Evolutionary conservation across 2,113 vertebrate species (phyloP).

Genomic region (Pogonocichla stellata): DNA sequence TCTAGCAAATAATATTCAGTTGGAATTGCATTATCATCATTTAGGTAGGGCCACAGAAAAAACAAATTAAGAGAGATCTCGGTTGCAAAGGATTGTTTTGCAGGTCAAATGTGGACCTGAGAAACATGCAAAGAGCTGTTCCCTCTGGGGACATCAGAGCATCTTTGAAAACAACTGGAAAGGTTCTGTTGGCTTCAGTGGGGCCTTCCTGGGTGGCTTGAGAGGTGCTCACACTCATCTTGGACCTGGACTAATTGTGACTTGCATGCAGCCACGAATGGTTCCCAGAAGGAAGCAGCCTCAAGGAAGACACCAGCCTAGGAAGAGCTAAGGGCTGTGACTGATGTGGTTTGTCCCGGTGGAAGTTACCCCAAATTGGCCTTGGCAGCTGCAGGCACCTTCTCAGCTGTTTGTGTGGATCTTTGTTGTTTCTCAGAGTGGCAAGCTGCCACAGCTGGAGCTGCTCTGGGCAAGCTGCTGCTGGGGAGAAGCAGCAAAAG

Average conservation of each 20-base stretch:
- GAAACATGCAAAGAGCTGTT: not conserved
- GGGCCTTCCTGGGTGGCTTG: not conserved
- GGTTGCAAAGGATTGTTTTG: not conserved
- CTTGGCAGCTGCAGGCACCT: not conserved
- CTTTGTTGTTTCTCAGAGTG: not conserved
- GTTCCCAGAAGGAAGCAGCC: not conserved
- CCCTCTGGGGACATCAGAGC: not conserved
- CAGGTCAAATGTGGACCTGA: not conserved
- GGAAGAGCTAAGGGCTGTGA: not conserved
- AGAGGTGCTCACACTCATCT: not conserved
- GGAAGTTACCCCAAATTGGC: not conserved
- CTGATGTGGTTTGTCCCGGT: not conserved
- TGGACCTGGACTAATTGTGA: not conserved
- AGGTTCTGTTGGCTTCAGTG: not conserved
- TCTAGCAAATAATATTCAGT: not conserved
- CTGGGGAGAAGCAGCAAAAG: rapidly evolving
- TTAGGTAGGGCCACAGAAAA: not conserved
- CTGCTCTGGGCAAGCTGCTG: not conserved
- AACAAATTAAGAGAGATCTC: not conserved
- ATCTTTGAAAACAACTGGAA: not conserved
- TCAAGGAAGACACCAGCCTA: not conserved
- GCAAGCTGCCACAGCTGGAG: not conserved
- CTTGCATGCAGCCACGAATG: rapidly evolving
- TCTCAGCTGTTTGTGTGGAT: not conserved
- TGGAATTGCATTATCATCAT: not conserved